Evolutionary conservation across 2,797 vertebrate genomes (phyloP), one percentile per base, ranked within the genome.

Genomic region (Characodon lateralis): DNA sequence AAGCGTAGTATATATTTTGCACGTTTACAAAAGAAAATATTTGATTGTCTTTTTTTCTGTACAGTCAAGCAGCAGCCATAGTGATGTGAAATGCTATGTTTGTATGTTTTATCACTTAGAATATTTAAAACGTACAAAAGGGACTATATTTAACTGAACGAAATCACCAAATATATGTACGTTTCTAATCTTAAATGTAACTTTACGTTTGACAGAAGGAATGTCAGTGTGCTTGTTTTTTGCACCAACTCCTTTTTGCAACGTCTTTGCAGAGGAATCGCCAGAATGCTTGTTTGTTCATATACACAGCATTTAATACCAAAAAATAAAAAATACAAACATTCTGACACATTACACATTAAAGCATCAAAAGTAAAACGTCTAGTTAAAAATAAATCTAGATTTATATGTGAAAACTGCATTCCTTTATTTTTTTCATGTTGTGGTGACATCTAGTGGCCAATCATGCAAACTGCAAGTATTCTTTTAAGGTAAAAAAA

Each of bases 371-470:
- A 86, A 72, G 13, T 82, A 51, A 28, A 83, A 88, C 76, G 66
- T 31, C 53, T 77, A 58, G 68, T 65, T 20, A 73, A 70, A 87
- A 73, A 91, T 92, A 93, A 89, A 94, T 92, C 76, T 92, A 92
- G 92, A 92, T 95, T 93, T 93, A 78, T 93, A 93, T 93, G 91
- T 88, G 78, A 88, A 83, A 74, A 46, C 9, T 78, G 63, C 69
- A 22, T 16, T 9, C 3, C 2, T 48, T 72, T 72, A 58, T 72
- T 12, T 66, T 31, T 39, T 2, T 59, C 22, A 3, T 9, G 26
- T 13, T 83, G 1, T 78, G 70, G 65, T 88, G 86, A 73, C 83
- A 76, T 83, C 92, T 87, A 80, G 84, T 87, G 92, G 90, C 18
- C 22, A 20, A 83, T 61, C 24, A 5, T 0, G 0, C 1, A 68